Evolutionary conservation across 1,140 invertebrate genomes (phyloP).

Genomic region (Heliconius nattereri): DNA sequence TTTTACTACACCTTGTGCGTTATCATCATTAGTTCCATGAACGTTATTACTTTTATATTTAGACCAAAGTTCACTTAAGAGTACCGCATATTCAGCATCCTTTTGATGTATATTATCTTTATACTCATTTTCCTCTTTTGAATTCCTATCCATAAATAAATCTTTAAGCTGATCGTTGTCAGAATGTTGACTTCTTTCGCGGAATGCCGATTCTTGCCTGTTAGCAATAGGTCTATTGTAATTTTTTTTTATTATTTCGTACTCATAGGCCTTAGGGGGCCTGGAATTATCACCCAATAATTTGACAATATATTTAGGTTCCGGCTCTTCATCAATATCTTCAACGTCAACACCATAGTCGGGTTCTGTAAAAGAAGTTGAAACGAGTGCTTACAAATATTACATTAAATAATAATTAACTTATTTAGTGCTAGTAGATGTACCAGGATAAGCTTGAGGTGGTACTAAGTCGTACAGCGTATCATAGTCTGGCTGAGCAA

Average conservation of each 20-base stretch:
- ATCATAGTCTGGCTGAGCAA: slow-evolving; percentile 61
- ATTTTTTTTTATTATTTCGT: slow-evolving; percentile 72
- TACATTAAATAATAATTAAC: background rate
- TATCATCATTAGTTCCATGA: slow-evolving; percentile 55
- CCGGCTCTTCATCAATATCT: slow-evolving; percentile 60
- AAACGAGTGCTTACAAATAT: background rate
- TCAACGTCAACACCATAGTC: slow-evolving; percentile 68
- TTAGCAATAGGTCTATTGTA: slow-evolving; percentile 40
- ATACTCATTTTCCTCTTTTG: slow-evolving; percentile 54
- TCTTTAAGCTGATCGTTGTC: slow-evolving; percentile 81
- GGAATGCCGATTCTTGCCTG: slow-evolving; percentile 78
- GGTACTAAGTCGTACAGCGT: slow-evolving; percentile 66
- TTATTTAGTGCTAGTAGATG: background rate
- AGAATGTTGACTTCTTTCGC: slow-evolving; percentile 80
- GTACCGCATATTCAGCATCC: slow-evolving; percentile 80
- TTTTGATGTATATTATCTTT: slow-evolving; percentile 73
- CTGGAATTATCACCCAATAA: slow-evolving; percentile 58
- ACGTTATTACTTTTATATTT: slow-evolving; percentile 82
- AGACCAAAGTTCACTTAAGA: slow-evolving; percentile 82
- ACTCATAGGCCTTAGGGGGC: slow-evolving; percentile 62
- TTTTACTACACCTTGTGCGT: slow-evolving; percentile 69
- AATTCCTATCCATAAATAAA: slow-evolving; percentile 80
- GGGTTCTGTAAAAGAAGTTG: slow-evolving; percentile 53
- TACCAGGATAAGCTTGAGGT: slow-evolving; percentile 68
- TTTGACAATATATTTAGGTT: slow-evolving; percentile 69